Evolutionary conservation across 2,113 vertebrate species (phyloP), one percentile per base, ranked within the genome.

Genomic region (Malaclemys terrapin): DNA sequence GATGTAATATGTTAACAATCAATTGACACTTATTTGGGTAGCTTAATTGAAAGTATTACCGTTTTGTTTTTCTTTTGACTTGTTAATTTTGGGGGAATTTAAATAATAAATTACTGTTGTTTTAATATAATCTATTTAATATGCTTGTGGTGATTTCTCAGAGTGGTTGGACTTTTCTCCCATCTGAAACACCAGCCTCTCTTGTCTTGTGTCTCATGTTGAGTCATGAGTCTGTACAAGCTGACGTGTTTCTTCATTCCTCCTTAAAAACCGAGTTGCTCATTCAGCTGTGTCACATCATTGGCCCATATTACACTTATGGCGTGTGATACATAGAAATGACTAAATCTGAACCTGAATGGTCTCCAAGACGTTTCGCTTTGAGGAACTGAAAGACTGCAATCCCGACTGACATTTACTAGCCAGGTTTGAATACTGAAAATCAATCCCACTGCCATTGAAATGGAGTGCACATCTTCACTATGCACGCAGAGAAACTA

Each of bases 1-100:
- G 78, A 91, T 93, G 89, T 89, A 91, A 96, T 97, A 96, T 95
- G 85, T 95, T 95, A 93, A 94, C 6, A n/a, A 89, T 90, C 31
- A 91, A 94, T 89, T 96, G 94, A 91, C 90, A 90, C 89, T 85
- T 93, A 85, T 95, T 97, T 91, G 92, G 93, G 87, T 86, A 91
- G 29, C 90, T 95, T 93, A 91, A 94, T 94, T 93, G 90, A 90
- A 94, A 97, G 65, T 89, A 53, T 95, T 94, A 92, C 91, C 85
- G 82, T 85, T 80, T 84, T 50, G 5, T 50, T 91, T 96, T 92
- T 84, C 95, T 84, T 85, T 94, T 97, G 89, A 96, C 91, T 93
- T 65, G 90, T 96, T 98, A 89, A 96, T 96, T 96, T 93, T 82
- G 19, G 65, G 97, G 97, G 87, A 88, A 82, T 31, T 65, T 27